These are phyloP conservation scores for Brachyhypopomus gauderio DNA, from an alignment of 2,113 vertebrate species.

Conservation along the genomic window DNA sequence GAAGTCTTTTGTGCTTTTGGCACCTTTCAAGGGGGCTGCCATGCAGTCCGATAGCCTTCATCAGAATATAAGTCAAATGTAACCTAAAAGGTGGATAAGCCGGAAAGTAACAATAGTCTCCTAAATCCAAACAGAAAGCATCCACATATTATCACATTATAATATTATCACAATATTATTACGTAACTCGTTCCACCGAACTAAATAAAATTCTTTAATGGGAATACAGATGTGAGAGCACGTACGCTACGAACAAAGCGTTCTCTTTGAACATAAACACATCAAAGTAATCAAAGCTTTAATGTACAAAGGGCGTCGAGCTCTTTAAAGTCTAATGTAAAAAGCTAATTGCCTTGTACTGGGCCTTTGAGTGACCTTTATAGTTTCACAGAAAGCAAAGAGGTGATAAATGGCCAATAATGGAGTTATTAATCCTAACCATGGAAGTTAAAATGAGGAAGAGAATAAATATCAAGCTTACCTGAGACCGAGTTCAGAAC, in stretches of 20 bases:
- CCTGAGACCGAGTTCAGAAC: slow-evolving; percentile 6
- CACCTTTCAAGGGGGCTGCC: background rate
- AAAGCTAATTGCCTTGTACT: slow-evolving; percentile 39
- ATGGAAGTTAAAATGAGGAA: slow-evolving; percentile 29
- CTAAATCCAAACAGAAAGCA: too few relatives aligned
- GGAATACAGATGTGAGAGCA: too few relatives aligned
- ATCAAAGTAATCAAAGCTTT: slow-evolving; percentile 30
- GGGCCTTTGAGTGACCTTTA: slow-evolving; percentile 13
- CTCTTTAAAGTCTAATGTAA: slow-evolving; percentile 39
- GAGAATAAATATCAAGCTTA: slow-evolving; percentile 41
- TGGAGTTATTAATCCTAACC: slow-evolving; percentile 39
- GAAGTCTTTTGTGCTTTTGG: slow-evolving; percentile 11
- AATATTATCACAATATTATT: too few relatives aligned
- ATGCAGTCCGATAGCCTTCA: too few relatives aligned
- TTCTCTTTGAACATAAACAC: slow-evolving; percentile 24
- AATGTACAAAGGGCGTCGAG: slow-evolving; percentile 25
- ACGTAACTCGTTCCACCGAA: too few relatives aligned
- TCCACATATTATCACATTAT: too few relatives aligned
- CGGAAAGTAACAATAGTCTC: too few relatives aligned
- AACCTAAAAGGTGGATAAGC: too few relatives aligned
- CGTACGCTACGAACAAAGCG: too few relatives aligned
- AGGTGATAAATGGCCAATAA: slow-evolving; percentile 44
- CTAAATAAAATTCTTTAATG: too few relatives aligned
- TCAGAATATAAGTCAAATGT: too few relatives aligned
- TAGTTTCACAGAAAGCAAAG: slow-evolving; percentile 17